Base-by-base conservation (phyloP, 2,888 invertebrate species). In the Amiota minor region DNA sequence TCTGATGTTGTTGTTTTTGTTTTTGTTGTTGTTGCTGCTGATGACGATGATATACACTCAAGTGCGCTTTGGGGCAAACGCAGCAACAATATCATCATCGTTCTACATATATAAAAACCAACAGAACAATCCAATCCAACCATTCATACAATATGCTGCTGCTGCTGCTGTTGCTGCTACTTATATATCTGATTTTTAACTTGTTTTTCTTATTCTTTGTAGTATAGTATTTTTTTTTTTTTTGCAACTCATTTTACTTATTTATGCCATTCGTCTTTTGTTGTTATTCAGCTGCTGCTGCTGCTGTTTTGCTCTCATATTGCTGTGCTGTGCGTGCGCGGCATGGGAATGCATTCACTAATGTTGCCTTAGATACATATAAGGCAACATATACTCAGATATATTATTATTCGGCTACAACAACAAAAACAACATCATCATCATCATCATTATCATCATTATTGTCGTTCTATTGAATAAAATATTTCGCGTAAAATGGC, bases 11-110 rank as follows among this genome's bases (percentile, higher is more conserved):
- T 83, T 83, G 83, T 85, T 83, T 84, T 81, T 85, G 83, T 81
- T 83, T 82, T 83, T 53, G 10, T 8, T 53, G 14, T 9, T 12
- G 53, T 16, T 14, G 83, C 82, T 85, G 83, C 85, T 83, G 83
- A 84, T 83, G 85, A 83, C 83, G 83, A 83, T 85, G 83, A 83
- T 85, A 83, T 84, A 83, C 83, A 83, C 84, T 83, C 84, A 83
- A 83, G 85, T 83, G 85, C 77, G 83, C 83, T 83, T 85, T 83
- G 83, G 82, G 83, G 82, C 77, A 9, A 35, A 35, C 59, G 18
- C 9, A 82, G 77, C 76, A 50, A 0, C 53, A 50, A n/a, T 12
- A 50, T 12, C 53, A n/a, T 12, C 53, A 50, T n/a, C 79, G 83
- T 82, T 84, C 83, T 76, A 83, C 77, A 76, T 35, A 16, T 6